phyloP scores from a whole-genome alignment of 2,888 invertebrate species.

The Biston stratarius region DNA sequence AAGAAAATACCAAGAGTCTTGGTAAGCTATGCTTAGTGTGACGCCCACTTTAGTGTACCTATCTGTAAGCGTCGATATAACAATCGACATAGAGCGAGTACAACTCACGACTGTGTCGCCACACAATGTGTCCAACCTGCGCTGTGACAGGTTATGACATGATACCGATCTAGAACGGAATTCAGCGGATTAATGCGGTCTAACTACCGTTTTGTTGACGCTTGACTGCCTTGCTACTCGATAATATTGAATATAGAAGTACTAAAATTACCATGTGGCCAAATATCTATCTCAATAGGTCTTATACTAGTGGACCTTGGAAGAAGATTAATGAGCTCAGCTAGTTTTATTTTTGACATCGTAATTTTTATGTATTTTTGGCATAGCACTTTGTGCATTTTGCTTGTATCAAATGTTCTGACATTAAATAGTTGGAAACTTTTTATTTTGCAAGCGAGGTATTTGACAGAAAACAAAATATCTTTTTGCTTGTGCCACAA shows the following conservation, averaged over 20 bases:
- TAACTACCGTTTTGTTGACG: conserved; percentile 31
- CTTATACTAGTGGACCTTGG: no score
- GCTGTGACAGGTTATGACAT: conserved; percentile 42
- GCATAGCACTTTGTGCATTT: no score
- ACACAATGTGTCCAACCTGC: conserved; percentile 36
- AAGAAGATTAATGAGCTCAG: not conserved
- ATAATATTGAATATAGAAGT: not conserved
- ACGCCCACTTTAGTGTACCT: no score
- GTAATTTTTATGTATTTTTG: no score
- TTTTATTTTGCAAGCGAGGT: no score
- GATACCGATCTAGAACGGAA: conserved; percentile 35
- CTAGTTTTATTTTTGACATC: not conserved
- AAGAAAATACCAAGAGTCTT: no score
- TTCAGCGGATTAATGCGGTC: conserved; percentile 26
- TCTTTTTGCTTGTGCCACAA: no score
- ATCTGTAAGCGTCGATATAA: conserved; percentile 2
- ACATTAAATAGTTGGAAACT: no score
- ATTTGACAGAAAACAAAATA: no score
- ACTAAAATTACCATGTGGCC: not conserved
- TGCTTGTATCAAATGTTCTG: no score
- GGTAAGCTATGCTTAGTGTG: no score
- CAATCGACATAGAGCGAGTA: conserved; percentile 2
- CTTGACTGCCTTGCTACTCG: conserved; percentile 15
- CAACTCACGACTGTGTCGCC: conserved; percentile 33
- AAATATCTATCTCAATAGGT: no score